Percentiles rank a stretch among this genome's conserved stretches.
These are phyloP conservation scores for Puma concolor DNA, from an alignment of 2,113 vertebrate species.

Conservation along the genomic window DNA sequence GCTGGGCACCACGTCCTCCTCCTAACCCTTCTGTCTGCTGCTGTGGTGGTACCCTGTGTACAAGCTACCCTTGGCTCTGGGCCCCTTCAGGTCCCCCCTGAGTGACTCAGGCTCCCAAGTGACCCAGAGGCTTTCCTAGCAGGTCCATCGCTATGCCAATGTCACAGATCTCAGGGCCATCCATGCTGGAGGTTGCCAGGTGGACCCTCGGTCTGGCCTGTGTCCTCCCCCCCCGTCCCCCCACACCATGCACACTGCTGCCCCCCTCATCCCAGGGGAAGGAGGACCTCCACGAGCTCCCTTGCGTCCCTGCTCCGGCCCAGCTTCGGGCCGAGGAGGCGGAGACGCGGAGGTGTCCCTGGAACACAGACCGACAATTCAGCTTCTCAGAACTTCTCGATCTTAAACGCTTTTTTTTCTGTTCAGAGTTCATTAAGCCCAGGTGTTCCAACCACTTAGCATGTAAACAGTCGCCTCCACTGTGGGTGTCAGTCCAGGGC, in stretches of 20 bases:
- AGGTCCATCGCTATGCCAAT: rapidly evolving
- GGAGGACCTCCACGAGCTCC: not conserved
- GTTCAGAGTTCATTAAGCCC: not conserved
- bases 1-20: too few species aligned
- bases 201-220: rapidly evolving
- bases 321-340: too few species aligned
- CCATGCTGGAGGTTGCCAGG: too few species aligned
- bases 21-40: too few species aligned
- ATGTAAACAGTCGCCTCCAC: slow-evolving; percentile 33
- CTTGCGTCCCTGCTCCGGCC: too few species aligned
- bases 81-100: not conserved
- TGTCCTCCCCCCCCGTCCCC: not conserved
- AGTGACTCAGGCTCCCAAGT: too few species aligned
- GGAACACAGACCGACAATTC: not conserved
- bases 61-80: too few species aligned
- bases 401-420: not conserved
- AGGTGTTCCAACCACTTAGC: not conserved
- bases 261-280: too few species aligned
- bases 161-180: not conserved
- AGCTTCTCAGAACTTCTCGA: not conserved
- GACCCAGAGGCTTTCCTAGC: not conserved
- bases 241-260: rapidly evolving
- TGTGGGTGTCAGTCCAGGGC: not conserved
- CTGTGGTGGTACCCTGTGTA: too few species aligned
- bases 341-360: not conserved